Evolutionary conservation across 2,888 invertebrate genomes (phyloP), one percentile per base, ranked within the genome.

Genomic region (Cataglyphis albicans): DNA sequence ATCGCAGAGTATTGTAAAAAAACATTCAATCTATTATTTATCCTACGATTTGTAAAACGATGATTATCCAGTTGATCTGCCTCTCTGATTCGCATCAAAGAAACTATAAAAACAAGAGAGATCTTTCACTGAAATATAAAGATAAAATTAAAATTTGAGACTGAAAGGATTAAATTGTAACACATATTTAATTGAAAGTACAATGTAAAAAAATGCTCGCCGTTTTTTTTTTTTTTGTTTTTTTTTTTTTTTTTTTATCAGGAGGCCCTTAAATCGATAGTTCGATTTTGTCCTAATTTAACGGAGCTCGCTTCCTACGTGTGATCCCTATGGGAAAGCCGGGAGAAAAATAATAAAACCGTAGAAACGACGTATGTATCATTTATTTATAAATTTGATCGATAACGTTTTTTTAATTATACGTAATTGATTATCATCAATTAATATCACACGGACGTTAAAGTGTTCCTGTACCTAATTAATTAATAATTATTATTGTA

Each of bases 381-480:
- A 10, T 68, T 78, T 18, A 57, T 32, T 70, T 57, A 15, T 21
- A 57, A 41, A 41, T 72, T 35, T n/a, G 25, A 32, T 48, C n/a
- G 82, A 86, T 87, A 86, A 87, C 86, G 85, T 87, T 89, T 89
- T 90, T 90, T 86, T 84, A 41, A 91, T 91, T 90, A 81, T 90
- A 91, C 83, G 86, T 90, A 90, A 91, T 91, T 92, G 82, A 92
- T 92, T 89, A 93, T 91, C 88, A 91, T 92, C 90, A 88, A 90
- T 91, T 90, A 91, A 92, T 92, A 92, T 93, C 91, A 92, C 91
- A 92, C 91, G 92, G 93, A 92, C 90, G 91, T 92, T 92, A 91
- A 93, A 94, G 93, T 94, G 94, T 94, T 94, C 93, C 94, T 94
- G 94, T 94, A 94, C 92, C 93, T 94, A 93, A 93, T 93, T 93